phyloP scores from a whole-genome alignment of 2,888 invertebrate genomes.

The Orthonychiurus folsomi region DNA sequence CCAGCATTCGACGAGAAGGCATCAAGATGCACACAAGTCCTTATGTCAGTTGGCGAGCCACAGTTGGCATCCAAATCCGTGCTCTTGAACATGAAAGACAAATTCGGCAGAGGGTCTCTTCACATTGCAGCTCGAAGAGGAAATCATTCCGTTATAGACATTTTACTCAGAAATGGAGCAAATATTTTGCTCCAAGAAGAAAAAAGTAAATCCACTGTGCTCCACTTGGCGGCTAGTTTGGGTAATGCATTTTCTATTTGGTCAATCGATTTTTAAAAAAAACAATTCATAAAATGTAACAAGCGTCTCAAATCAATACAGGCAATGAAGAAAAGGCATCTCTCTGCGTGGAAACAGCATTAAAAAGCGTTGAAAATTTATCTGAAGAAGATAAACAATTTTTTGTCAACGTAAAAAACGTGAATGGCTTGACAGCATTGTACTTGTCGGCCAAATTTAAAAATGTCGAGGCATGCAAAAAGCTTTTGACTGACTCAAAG shows the following conservation, averaged over 20 bases:
- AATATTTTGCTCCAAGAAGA: slow-evolving; percentile 13
- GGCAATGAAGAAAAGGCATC: slow-evolving; percentile 11
- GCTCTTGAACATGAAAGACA: slow-evolving; percentile 5
- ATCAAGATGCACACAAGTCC: background rate
- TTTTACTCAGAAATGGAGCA: slow-evolving; percentile 3
- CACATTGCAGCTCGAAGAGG: slow-evolving; percentile 12
- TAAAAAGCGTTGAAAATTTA: slow-evolving; percentile 7
- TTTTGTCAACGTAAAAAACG: slow-evolving; percentile 10
- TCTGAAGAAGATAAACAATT: background rate
- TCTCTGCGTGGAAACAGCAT: background rate
- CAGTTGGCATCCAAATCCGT: background rate
- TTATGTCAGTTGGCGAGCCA: background rate
- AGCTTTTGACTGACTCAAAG: slow-evolving; percentile 8
- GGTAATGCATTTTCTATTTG: slow-evolving; percentile 10
- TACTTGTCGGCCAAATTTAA: slow-evolving; percentile 10
- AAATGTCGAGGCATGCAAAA: slow-evolving; percentile 8
- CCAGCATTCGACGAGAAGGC: background rate
- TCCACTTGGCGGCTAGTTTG: slow-evolving; percentile 10
- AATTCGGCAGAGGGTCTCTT: slow-evolving; percentile 3
- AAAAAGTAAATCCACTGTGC: background rate
- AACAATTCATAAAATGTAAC: background rate
- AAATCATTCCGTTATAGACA: background rate
- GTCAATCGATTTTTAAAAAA: background rate
- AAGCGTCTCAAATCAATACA: too few relatives aligned
- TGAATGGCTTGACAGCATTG: slow-evolving; percentile 6